phyloP scores from a whole-genome alignment of 2,797 vertebrate genomes.

The Bryconaethiops microstoma region DNA sequence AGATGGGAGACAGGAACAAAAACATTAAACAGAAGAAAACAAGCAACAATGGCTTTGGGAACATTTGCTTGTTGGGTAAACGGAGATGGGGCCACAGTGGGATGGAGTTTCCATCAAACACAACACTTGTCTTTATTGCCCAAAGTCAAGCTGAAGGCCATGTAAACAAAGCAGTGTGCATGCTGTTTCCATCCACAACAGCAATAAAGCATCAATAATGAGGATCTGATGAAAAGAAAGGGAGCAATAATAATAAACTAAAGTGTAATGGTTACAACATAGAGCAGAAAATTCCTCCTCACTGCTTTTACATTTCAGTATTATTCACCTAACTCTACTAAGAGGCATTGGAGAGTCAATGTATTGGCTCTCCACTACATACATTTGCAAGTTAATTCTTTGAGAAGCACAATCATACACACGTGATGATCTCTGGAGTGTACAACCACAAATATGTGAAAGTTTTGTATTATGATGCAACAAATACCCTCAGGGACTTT shows the following conservation, averaged over 20 bases:
- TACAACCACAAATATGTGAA: too few species aligned
- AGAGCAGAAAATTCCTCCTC: not conserved
- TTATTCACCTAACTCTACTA: not conserved
- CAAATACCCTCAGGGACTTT: too few species aligned
- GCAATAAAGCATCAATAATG: not conserved
- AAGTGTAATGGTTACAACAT: not conserved
- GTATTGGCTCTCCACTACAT: not conserved
- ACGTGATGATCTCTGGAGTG: too few species aligned
- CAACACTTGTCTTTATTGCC: slow-evolving; percentile 2
- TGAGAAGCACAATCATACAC: too few species aligned
- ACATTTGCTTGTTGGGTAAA: slow-evolving; percentile 7
- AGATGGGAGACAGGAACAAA: slow-evolving; percentile 22
- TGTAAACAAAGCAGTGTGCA: slow-evolving; percentile 30
- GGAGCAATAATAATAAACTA: not conserved
- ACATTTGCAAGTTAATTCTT: too few species aligned
- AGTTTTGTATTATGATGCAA: too few species aligned
- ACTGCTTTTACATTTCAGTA: not conserved
- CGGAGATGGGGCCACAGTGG: not conserved
- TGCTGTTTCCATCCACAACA: not conserved
- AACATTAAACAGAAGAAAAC: slow-evolving; percentile 28
- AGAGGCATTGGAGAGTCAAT: not conserved
- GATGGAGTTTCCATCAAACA: slow-evolving; percentile 6
- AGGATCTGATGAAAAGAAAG: slow-evolving; percentile 20
- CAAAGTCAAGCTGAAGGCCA: not conserved
- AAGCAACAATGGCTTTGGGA: slow-evolving; percentile 33